Conservation (phyloP, 2,888 invertebrate species). For the Phengaris alcon region DNA sequence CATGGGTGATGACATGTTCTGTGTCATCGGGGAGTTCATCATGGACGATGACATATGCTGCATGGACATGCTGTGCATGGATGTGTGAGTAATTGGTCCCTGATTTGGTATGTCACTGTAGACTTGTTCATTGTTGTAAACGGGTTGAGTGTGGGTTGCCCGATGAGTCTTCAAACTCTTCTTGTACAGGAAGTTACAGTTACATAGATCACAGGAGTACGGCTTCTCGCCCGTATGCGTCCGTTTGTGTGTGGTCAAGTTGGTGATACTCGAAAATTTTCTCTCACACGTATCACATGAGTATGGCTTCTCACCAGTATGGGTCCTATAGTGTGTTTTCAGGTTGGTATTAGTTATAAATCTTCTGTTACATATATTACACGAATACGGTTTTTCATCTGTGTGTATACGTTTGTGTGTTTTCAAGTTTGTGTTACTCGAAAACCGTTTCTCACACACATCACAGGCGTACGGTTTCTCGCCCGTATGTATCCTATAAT, state of each 20-base stretch:
- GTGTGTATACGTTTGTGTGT: conserved; percentile 21
- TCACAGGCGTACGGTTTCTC: conserved; percentile 17
- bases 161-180: conserved; percentile 24
- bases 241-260: conserved; percentile 24
- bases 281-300: conserved; percentile 13
- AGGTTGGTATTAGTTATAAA: conserved; percentile 15
- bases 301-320: conserved; percentile 18
- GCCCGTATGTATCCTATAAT: conserved; percentile 23
- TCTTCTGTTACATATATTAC: conserved; percentile 3
- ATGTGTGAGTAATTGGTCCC: not conserved
- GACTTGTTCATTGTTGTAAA: not conserved
- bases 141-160: conserved; percentile 21
- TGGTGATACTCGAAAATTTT: conserved; percentile 10
- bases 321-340: conserved; percentile 21
- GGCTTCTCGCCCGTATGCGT: conserved; percentile 22
- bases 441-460: conserved; percentile 13
- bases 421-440: conserved; percentile 15
- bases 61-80: not conserved
- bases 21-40: conserved; percentile 8
- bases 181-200: conserved; percentile 26
- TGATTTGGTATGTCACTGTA: not conserved
- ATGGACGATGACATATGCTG: conserved; percentile 1
- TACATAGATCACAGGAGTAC: conserved; percentile 20
- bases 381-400: conserved; percentile 21
- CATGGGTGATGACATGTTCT: not conserved